Percentiles rank a stretch among this genome's conserved stretches.
Evolutionary conservation across 2,888 invertebrate species (phyloP).

Genomic region (Notocelia uddmanniana): DNA sequence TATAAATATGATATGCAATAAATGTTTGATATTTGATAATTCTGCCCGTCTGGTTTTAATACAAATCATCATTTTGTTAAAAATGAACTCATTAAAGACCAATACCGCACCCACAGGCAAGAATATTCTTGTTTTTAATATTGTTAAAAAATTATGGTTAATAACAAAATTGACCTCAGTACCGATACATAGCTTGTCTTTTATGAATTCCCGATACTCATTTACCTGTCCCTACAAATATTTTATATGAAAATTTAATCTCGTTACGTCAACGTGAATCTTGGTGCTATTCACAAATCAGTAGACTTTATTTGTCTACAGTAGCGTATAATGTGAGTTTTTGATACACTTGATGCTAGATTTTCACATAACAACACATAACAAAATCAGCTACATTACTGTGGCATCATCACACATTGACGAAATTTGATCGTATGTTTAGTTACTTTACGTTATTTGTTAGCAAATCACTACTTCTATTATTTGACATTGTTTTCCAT

Average conservation of each 20-base stretch:
- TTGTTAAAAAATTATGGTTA: conserved; percentile 14
- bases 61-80: not conserved
- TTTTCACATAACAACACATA: too few species aligned
- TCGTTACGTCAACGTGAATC: conserved; percentile 50
- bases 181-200: conserved; percentile 46
- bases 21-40: too few species aligned
- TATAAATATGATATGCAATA: too few species aligned
- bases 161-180: conserved; percentile 11
- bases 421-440: too few species aligned
- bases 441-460: too few species aligned
- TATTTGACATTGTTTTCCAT: too few species aligned
- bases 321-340: too few species aligned
- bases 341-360: too few species aligned
- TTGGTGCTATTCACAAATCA: conserved; percentile 48
- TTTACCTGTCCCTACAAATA: conserved; percentile 53
- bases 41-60: not conserved
- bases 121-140: not conserved
- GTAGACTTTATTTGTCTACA: conserved; percentile 20
- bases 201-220: conserved; percentile 52
- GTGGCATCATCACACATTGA: too few species aligned
- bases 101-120: not conserved
- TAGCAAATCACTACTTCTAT: too few species aligned
- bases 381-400: too few species aligned
- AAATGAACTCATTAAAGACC: conserved; percentile 12
- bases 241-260: conserved; percentile 58